phyloP scores from a whole-genome alignment of 2,113 vertebrate genomes.

The Phrynosoma blainvillii region DNA sequence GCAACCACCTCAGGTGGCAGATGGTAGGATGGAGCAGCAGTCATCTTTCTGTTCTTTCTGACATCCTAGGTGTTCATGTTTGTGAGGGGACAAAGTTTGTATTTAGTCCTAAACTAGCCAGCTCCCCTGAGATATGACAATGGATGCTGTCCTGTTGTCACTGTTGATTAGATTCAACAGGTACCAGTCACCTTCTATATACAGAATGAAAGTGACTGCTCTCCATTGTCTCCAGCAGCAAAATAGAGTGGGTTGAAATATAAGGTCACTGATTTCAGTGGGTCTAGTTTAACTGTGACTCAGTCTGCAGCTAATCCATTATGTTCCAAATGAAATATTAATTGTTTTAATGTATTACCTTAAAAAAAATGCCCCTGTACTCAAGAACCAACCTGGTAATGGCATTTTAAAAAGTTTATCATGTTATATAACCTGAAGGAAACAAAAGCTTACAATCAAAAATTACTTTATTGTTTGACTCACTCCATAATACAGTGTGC shows the following conservation, averaged over 20 bases:
- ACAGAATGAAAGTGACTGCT: no score
- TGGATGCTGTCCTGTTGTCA: background rate
- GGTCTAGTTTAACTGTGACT: background rate
- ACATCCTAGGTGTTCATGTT: no score
- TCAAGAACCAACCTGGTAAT: background rate
- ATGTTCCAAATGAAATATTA: background rate
- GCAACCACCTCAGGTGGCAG: no score
- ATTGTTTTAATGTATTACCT: background rate
- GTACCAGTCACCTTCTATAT: no score
- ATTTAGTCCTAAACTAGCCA: background rate
- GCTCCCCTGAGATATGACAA: background rate
- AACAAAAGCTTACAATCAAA: background rate
- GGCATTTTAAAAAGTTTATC: background rate
- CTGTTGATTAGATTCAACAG: background rate
- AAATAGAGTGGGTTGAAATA: no score
- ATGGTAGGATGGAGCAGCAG: no score
- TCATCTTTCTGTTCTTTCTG: no score
- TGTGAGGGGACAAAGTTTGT: background rate
- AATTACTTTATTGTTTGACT: background rate
- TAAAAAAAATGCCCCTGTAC: background rate
- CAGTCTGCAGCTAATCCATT: background rate
- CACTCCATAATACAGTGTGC: no score
- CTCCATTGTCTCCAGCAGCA: no score
- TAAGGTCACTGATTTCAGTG: no score
- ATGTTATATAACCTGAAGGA: slow-evolving; percentile 5